Base-by-base conservation (phyloP, 92 coral and sea anemone species). In the Palythoa heliodiscus region DNA sequence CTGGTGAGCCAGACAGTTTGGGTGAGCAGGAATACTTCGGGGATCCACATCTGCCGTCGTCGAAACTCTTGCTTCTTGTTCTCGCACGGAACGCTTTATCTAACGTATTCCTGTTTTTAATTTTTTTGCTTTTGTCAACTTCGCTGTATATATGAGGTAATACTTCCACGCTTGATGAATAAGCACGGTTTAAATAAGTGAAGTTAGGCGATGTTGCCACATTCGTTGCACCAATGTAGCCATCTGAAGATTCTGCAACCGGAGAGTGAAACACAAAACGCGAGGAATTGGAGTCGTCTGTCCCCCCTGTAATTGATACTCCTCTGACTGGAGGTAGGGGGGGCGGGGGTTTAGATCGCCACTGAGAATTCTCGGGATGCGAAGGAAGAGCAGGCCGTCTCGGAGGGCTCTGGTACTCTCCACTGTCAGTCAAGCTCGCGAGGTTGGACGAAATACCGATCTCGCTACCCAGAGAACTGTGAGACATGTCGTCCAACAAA, bases 91-190 rank as follows among this genome's bases (percentile, higher is more conserved):
- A 87, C 12, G 77, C 70, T 43, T 81, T 87, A 24, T 93, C 93
- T 17, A 87, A 86, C 16, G 35, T 66, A 58, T 76, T 86, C 22
- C 88, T 86, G 47, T 92, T 82, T 76, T 87, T 90, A 69, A 73
- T 90, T 86, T 92, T 94, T 82, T 92, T 94, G 70, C 91, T 85
- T 54, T 88, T 89, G 77, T 94, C 98, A 16, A 94, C 98, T 37
- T 87, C 82, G 25, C 95, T 93, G 76, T 94, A 94, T 19, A 94
- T 68, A 52, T 89, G 83, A 10, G 98, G 95, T 73, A 94, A 66
- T 22, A 94, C 98, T 79, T 94, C 98, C 55, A 94, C 92, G 64
- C 98, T 94, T 20, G 91, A 90, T 2, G 98, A 92, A 69, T 92
- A 82, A 35, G 93, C 91, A n/a, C 91, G 83, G 88, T 94, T 92